Conservation (phyloP, 2,888 invertebrate genomes). For the Caradrina kadenii region DNA sequence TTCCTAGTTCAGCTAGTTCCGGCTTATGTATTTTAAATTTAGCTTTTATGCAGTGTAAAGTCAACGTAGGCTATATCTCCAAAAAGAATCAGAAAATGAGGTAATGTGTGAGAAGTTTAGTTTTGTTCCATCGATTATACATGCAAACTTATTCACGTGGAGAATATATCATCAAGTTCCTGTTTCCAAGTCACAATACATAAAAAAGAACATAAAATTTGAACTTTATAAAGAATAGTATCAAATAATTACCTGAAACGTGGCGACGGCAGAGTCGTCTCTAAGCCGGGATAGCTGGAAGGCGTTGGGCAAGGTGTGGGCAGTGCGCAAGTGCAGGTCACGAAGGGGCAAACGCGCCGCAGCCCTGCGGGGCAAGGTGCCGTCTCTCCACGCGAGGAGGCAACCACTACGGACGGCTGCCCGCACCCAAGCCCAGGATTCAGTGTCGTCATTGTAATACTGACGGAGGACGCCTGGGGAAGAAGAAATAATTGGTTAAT, state of each 20-base stretch:
- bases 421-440: conserved; percentile 87
- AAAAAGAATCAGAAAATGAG: background rate
- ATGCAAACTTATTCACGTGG: background rate
- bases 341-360: conserved; percentile 84
- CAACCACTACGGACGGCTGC: conserved; percentile 84
- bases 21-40: background rate
- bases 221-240: background rate
- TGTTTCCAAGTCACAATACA: background rate
- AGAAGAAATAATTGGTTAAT: conserved; percentile 39
- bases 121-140: background rate
- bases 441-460: conserved; percentile 84
- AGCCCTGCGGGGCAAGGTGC: conserved; percentile 84
- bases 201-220: background rate
- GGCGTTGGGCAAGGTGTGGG: conserved; percentile 81
- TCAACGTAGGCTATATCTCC: no score
- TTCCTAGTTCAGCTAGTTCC: conserved; percentile 12
- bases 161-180: background rate
- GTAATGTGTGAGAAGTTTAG: background rate
- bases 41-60: no score
- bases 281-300: conserved; percentile 87
- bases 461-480: conserved; percentile 85
- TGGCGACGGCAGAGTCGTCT: conserved; percentile 87
- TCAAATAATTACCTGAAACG: conserved; percentile 82
- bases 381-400: conserved; percentile 87
- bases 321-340: conserved; percentile 83